Evolutionary conservation across 64 coral and sea anemone species (phyloP).

Genomic region (Stylophora pistillata): DNA sequence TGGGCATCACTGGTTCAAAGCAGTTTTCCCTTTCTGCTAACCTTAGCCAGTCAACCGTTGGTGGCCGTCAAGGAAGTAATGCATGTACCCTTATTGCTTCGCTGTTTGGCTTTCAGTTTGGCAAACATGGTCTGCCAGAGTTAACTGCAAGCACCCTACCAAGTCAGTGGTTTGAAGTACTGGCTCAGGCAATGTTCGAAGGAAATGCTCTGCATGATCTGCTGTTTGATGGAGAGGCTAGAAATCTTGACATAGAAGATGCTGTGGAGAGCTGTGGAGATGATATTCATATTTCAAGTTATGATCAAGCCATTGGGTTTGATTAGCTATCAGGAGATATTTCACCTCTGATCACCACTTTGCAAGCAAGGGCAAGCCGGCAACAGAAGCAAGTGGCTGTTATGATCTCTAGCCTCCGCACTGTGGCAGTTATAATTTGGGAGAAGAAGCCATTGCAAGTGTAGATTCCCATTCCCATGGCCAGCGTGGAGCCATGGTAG

Average conservation of each 20-base stretch:
- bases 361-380: not conserved
- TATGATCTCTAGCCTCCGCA: not conserved
- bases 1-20: not conserved
- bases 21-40: not conserved
- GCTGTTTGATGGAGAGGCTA: slow-evolving; percentile 7
- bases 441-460: too few species aligned
- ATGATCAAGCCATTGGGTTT: not conserved
- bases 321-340: not conserved
- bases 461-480: too few species aligned
- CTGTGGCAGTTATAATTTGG: too few species aligned
- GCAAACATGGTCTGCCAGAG: not conserved
- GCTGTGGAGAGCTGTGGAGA: slow-evolving; percentile 25
- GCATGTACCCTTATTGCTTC: not conserved
- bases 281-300: not conserved
- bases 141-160: not conserved
- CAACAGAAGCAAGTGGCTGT: not conserved
- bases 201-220: slow-evolving; percentile 8
- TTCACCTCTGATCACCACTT: not conserved
- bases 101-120: not conserved
- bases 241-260: slow-evolving; percentile 20
- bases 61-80: slow-evolving; percentile 6
- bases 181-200: not conserved
- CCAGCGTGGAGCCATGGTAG: too few species aligned
- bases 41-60: slow-evolving; percentile 5
- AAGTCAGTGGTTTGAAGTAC: not conserved